Conservation (phyloP, 1,140 invertebrate species). For the Theocolax elegans region DNA sequence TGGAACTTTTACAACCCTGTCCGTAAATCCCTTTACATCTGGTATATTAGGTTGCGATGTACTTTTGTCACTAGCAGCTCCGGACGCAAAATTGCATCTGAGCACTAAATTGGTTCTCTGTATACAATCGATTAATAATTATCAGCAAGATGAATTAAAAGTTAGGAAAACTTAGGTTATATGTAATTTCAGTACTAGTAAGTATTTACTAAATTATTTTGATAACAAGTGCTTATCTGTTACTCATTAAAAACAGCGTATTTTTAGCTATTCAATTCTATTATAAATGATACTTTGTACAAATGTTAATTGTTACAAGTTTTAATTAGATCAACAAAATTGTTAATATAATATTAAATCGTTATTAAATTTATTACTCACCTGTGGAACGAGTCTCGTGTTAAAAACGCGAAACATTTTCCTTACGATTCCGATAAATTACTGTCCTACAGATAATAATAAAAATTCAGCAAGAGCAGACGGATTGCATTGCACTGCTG, state of each 20-base stretch:
- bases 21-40: conserved; percentile 75
- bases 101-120: conserved; percentile 12
- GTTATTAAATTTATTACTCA: neutral
- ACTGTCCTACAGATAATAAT: too few species aligned
- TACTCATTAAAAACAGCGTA: too few species aligned
- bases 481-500: neutral
- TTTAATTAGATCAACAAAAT: neutral
- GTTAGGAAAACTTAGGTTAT: neutral
- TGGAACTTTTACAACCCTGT: conserved; percentile 71
- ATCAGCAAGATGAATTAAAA: neutral
- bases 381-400: conserved; percentile 23
- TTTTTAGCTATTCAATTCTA: too few species aligned
- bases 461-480: neutral
- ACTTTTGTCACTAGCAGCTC: neutral
- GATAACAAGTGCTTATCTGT: too few species aligned
- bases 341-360: too few species aligned
- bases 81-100: neutral
- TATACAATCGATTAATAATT: conserved; percentile 18
- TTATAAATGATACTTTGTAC: too few species aligned
- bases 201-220: neutral
- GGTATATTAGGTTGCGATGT: conserved; percentile 11
- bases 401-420: conserved; percentile 36
- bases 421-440: neutral
- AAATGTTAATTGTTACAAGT: too few species aligned
- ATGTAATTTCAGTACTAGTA: neutral